phyloP scores from a whole-genome alignment of 2,888 invertebrate species.

The Agapostemon virescens region DNA sequence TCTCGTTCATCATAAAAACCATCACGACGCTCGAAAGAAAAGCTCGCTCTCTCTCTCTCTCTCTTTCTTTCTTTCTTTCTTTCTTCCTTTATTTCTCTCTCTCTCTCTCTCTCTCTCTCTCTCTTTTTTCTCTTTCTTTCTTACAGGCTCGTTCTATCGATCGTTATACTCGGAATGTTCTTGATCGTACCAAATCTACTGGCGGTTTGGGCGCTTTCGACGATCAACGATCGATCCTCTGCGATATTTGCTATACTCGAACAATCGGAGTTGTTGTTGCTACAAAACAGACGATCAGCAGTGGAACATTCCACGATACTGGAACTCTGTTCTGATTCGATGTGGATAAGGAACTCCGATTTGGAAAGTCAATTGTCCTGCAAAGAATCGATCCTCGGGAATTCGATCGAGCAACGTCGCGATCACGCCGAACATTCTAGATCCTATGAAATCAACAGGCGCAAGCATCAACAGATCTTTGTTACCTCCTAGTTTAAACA shows the following conservation, averaged over 20 bases:
- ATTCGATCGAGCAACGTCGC: slow-evolving; percentile 31
- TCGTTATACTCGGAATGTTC: slow-evolving; percentile 56
- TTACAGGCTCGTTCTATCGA: slow-evolving; percentile 6
- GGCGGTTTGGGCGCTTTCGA: background rate
- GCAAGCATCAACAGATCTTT: slow-evolving; percentile 23
- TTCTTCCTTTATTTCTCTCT: no score
- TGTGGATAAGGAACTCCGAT: background rate
- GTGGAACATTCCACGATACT: background rate
- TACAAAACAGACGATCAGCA: no score
- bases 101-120: no score
- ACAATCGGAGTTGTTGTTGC: background rate
- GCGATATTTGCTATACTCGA: background rate
- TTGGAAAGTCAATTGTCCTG: background rate
- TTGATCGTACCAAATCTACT: slow-evolving; percentile 33
- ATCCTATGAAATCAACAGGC: slow-evolving; percentile 26
- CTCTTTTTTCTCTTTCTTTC: no score
- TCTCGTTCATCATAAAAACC: background rate
- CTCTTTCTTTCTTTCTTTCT: no score
- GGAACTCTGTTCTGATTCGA: background rate
- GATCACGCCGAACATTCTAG: slow-evolving; percentile 6
- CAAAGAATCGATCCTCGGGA: slow-evolving; percentile 39
- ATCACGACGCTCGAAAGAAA: background rate
- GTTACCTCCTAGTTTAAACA: slow-evolving; percentile 30
- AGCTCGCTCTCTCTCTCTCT: no score
- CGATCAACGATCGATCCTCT: slow-evolving; percentile 23